These are phyloP conservation scores for Lepidonotus clava DNA, from an alignment of 2,888 invertebrate species.

Conservation along the genomic window DNA sequence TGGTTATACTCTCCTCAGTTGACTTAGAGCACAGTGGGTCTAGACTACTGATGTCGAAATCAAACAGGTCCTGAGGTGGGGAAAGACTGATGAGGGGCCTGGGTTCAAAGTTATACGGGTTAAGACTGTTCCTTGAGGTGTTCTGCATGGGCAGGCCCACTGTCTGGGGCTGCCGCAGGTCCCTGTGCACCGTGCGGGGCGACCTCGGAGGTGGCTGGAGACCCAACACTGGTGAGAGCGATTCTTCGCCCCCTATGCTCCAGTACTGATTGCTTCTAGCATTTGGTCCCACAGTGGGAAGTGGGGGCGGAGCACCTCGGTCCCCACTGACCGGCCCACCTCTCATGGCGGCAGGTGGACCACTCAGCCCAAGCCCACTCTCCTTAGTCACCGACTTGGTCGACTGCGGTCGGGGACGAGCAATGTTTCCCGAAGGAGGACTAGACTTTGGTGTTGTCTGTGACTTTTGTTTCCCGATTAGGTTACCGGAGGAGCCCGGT, in stretches of 20 bases:
- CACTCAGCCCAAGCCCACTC: background rate
- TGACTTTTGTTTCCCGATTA: background rate
- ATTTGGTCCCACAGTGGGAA: slow-evolving; percentile 50
- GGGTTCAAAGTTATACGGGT: slow-evolving; percentile 19
- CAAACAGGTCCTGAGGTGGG: slow-evolving; percentile 48
- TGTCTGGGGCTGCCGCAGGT: background rate
- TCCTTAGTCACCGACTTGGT: background rate
- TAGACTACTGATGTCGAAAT: slow-evolving; percentile 60
- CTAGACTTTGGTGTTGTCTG: slow-evolving; percentile 18
- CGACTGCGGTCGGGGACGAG: slow-evolving; percentile 40
- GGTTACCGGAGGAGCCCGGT: background rate
- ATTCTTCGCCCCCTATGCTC: background rate
- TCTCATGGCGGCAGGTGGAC: background rate
- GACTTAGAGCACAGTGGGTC: slow-evolving; percentile 59
- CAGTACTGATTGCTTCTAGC: background rate
- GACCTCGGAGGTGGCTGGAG: slow-evolving; percentile 36
- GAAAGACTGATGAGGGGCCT: slow-evolving; percentile 1
- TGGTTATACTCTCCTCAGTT: background rate
- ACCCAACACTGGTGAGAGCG: background rate
- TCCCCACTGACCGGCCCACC: background rate
- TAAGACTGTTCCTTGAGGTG: slow-evolving; percentile 7
- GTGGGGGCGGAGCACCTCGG: slow-evolving; percentile 32
- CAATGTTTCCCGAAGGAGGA: slow-evolving; percentile 37
- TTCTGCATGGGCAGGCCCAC: background rate
- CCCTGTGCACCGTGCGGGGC: background rate